These are phyloP conservation scores for Perizoma affinitatum DNA, from an alignment of 2,888 invertebrate genomes.

Conservation along the genomic window DNA sequence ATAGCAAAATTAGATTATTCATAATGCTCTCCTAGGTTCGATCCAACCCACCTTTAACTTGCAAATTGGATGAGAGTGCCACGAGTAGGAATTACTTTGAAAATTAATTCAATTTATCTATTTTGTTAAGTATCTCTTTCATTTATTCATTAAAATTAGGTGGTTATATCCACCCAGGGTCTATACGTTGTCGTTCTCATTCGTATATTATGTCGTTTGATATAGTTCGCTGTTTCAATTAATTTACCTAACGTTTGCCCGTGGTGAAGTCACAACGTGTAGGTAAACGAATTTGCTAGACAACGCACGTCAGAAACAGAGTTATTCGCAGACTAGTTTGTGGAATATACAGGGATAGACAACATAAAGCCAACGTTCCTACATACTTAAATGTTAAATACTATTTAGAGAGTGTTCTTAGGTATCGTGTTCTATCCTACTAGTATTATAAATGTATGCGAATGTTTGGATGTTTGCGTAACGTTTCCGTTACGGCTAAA, in stretches of 20 bases:
- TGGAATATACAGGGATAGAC: slow-evolving; percentile 30
- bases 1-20: slow-evolving; percentile 19
- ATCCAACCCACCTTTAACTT: slow-evolving; percentile 17
- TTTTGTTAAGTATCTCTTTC: slow-evolving; percentile 17
- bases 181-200: too few relatives aligned
- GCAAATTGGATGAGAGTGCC: slow-evolving; percentile 33
- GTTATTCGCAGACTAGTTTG: slow-evolving; percentile 41
- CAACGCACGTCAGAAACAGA: slow-evolving; percentile 44
- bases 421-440: neutral
- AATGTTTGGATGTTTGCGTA: too few relatives aligned
- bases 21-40: slow-evolving; percentile 10
- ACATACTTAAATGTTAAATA: neutral
- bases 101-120: slow-evolving; percentile 30
- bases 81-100: slow-evolving; percentile 18
- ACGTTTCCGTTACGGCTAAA: too few relatives aligned
- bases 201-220: too few relatives aligned
- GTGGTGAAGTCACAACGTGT: slow-evolving; percentile 32
- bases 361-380: slow-evolving; percentile 23
- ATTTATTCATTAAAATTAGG: slow-evolving; percentile 13
- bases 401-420: neutral
- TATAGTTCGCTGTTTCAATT: slow-evolving; percentile 10
- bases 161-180: neutral
- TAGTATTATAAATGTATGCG: too few relatives aligned
- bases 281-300: slow-evolving; percentile 46
- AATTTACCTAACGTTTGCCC: slow-evolving; percentile 4